phyloP scores from a whole-genome alignment of 2,797 vertebrate genomes.

The Ispidina lecontei region DNA sequence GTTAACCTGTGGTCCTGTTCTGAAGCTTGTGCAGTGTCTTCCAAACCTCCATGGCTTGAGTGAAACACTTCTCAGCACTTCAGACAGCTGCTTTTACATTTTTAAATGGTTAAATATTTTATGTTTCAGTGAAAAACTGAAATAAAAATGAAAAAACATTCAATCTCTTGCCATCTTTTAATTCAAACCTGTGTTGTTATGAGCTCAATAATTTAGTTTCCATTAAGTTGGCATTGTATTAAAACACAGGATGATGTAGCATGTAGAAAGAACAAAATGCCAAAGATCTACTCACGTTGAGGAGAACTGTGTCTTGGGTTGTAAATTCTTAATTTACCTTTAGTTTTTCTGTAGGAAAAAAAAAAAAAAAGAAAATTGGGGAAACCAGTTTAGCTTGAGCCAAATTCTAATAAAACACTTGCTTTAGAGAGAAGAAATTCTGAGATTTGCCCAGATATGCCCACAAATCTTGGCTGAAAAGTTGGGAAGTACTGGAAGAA shows the following conservation, averaged over 20 bases:
- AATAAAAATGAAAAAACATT: neutral
- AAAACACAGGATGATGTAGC: neutral
- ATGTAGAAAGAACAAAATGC: neutral
- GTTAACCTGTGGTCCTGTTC: neutral
- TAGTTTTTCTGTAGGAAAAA: neutral
- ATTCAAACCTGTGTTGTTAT: neutral
- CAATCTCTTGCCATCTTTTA: neutral
- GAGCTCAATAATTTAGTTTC: neutral
- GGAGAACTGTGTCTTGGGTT: neutral
- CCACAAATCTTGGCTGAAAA: neutral
- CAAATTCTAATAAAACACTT: neutral
- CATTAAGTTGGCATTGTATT: neutral
- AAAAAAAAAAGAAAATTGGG: neutral
- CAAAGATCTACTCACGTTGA: accelerated
- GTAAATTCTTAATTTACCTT: neutral
- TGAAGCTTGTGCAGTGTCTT: neutral
- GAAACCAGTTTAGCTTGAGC: neutral
- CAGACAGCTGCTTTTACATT: neutral
- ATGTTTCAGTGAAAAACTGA: neutral
- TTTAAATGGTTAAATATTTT: neutral
- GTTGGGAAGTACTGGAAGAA: no score
- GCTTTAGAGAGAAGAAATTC: neutral
- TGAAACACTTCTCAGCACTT: neutral
- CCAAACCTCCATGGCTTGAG: neutral
- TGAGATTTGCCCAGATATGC: neutral